Percentiles rank a stretch among this genome's conserved stretches.
These are phyloP conservation scores for Apodemus sylvaticus DNA, from an alignment of 2,113 vertebrate genomes.

Conservation along the genomic window DNA sequence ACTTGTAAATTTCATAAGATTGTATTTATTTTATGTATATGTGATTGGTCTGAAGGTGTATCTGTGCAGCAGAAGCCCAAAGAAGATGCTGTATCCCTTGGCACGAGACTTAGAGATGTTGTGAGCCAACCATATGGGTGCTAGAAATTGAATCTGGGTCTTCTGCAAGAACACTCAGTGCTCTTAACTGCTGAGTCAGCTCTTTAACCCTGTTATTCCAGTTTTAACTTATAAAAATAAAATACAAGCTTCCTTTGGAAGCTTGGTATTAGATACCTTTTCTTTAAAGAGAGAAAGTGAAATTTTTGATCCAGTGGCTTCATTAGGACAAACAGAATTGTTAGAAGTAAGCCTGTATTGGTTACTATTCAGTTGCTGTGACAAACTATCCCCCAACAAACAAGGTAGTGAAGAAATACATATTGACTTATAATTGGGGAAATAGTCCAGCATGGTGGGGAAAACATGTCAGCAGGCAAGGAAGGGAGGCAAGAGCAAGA, in stretches of 20 bases:
- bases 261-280: background rate
- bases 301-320: background rate
- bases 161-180: background rate
- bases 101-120: background rate
- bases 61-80: background rate
- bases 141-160: background rate
- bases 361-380: background rate
- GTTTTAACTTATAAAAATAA: conserved; percentile 19
- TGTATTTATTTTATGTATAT: background rate
- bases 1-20: background rate
- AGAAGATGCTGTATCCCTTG: background rate
- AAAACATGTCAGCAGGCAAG: background rate
- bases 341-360: background rate
- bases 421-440: background rate
- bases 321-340: background rate
- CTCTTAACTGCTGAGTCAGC: background rate
- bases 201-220: background rate
- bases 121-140: background rate
- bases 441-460: background rate
- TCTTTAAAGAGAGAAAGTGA: background rate
- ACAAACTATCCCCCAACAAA: background rate
- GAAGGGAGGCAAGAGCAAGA: background rate
- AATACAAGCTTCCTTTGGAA: background rate
- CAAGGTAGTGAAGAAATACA: background rate
- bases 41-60: background rate